phyloP scores from a whole-genome alignment of 2,888 invertebrate species.

The Hoplodrina blanda region DNA sequence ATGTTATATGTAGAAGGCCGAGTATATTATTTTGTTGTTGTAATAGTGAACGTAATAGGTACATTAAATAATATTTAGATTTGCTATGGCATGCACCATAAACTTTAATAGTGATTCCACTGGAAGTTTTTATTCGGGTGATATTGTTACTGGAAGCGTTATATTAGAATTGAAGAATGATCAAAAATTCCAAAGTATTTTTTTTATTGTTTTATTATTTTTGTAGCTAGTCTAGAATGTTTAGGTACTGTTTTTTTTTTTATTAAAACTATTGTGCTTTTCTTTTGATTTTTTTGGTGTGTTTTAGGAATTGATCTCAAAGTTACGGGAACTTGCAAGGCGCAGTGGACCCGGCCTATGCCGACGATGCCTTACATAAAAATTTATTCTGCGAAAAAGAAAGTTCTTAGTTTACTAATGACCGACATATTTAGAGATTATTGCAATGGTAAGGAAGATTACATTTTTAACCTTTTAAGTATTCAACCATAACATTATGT shows the following conservation, averaged over 20 bases:
- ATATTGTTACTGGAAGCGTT: conserved; percentile 84
- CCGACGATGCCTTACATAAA: conserved; percentile 83
- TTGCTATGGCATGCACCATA: conserved; percentile 79
- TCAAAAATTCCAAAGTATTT: conserved; percentile 77
- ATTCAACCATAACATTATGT: too few relatives aligned
- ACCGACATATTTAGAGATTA: conserved; percentile 74
- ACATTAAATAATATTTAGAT: conserved; percentile 32
- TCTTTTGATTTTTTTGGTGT: neutral
- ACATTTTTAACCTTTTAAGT: too few relatives aligned
- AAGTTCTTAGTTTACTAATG: conserved; percentile 74
- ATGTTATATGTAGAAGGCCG: conserved; percentile 31
- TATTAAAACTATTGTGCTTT: neutral
- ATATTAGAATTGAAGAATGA: conserved; percentile 77
- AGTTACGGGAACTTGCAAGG: conserved; percentile 79
- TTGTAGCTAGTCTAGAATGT: neutral
- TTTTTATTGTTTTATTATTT: neutral
- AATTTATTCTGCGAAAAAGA: conserved; percentile 80
- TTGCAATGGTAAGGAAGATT: conserved; percentile 63
- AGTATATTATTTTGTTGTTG: conserved; percentile 40
- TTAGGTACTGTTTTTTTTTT: too few relatives aligned
- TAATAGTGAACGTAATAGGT: conserved; percentile 18
- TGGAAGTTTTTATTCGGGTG: conserved; percentile 81
- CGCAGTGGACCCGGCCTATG: conserved; percentile 81
- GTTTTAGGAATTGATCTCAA: conserved; percentile 80
- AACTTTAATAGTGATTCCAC: conserved; percentile 80